Percentiles rank a stretch among this genome's conserved stretches.
phyloP scores from a whole-genome alignment of 2,113 vertebrate species.

The Fregetta grallaria region DNA sequence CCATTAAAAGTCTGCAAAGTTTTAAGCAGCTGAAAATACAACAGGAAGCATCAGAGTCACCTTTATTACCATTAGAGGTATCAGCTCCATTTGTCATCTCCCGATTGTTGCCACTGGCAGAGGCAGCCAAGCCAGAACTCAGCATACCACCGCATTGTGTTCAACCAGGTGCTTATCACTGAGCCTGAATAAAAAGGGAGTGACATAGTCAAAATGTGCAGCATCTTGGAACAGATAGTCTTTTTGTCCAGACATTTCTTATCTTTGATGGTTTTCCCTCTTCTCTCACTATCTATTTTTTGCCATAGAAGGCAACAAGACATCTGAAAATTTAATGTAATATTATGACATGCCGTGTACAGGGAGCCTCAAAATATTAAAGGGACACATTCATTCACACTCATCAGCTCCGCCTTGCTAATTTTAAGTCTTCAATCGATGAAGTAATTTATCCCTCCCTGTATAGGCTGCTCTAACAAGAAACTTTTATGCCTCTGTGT shows the following conservation, averaged over 20 bases:
- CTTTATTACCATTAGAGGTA: not conserved
- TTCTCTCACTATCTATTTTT: constrained; percentile 25
- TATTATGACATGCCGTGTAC: constrained; percentile 11
- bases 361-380: constrained; percentile 1
- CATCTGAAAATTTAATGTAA: constrained; percentile 36
- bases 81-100: not conserved
- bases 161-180: not conserved
- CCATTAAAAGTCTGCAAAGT: not conserved
- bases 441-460: constrained; percentile 3
- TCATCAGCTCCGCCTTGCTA: constrained; percentile 23
- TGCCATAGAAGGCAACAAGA: constrained; percentile 33
- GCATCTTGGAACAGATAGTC: constrained; percentile 13
- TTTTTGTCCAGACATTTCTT: constrained; percentile 12
- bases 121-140: not conserved
- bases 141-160: not conserved
- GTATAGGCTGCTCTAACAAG: not conserved
- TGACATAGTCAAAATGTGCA: not conserved
- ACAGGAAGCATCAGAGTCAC: not conserved
- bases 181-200: not conserved
- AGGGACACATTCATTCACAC: constrained; percentile 6
- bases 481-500: not conserved
- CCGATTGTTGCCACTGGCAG: rapidly evolving
- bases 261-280: not conserved
- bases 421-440: constrained; percentile 25
- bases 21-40: not conserved